phyloP scores from a whole-genome alignment of 1,140 invertebrate species.

The Hylaeus anthracinus region DNA sequence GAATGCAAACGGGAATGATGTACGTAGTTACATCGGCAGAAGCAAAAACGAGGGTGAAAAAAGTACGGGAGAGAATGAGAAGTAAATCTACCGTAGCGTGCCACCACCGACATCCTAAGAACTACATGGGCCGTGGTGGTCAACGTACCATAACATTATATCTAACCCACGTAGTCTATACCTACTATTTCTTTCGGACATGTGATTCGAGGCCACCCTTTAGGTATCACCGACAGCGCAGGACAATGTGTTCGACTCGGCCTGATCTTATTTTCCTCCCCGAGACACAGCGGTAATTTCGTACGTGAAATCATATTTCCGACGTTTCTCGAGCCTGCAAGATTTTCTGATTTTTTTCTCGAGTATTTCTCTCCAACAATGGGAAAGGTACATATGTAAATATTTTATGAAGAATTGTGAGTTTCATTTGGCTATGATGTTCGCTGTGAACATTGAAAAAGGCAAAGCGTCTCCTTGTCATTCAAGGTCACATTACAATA shows the following conservation, averaged over 20 bases:
- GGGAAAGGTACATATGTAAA: neutral
- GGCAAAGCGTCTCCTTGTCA: too few species aligned
- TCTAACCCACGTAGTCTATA: constrained; percentile 68
- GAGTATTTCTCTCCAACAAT: constrained; percentile 17
- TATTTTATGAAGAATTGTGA: too few species aligned
- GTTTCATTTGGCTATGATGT: too few species aligned
- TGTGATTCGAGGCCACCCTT: constrained; percentile 63
- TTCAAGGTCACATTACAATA: too few species aligned
- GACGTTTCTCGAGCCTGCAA: constrained; percentile 23
- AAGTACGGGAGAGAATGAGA: constrained; percentile 41
- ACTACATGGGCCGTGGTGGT: constrained; percentile 72
- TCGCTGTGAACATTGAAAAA: too few species aligned
- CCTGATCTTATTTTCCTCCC: constrained; percentile 61
- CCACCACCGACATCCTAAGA: constrained; percentile 53
- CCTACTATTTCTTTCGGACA: constrained; percentile 71
- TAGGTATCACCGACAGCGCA: constrained; percentile 51
- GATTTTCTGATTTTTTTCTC: neutral
- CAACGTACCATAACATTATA: constrained; percentile 77
- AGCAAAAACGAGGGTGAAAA: constrained; percentile 60
- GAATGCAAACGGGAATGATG: constrained; percentile 61
- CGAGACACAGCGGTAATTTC: constrained; percentile 48
- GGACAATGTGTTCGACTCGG: constrained; percentile 62
- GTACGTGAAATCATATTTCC: constrained; percentile 56
- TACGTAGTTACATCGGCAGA: constrained; percentile 52
- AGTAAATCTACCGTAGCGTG: constrained; percentile 70